These are phyloP conservation scores for Drosophila insularis DNA, from an alignment of 1,140 invertebrate genomes.

Conservation along the genomic window DNA sequence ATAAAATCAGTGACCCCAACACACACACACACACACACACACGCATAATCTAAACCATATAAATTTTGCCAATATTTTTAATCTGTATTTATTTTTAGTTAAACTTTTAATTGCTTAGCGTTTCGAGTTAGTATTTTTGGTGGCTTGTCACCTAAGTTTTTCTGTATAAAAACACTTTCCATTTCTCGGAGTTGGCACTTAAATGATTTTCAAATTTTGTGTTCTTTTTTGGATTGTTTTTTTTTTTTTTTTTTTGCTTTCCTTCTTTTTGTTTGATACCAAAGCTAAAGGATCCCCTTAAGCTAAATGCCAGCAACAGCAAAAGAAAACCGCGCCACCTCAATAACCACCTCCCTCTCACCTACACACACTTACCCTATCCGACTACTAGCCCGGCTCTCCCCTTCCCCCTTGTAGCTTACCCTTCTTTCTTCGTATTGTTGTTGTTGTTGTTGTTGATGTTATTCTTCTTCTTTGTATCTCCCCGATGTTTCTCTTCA, in stretches of 20 bases:
- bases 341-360: constrained; percentile 21
- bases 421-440: not conserved
- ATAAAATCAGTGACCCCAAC: not conserved
- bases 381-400: not conserved
- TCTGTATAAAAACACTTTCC: constrained; percentile 51
- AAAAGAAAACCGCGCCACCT: constrained; percentile 61
- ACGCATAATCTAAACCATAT: no score
- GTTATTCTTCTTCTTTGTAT: no score
- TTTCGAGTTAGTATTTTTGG: not conserved
- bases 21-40: no score
- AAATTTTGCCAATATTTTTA: no score
- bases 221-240: no score
- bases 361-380: constrained; percentile 26
- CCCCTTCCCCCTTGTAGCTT: not conserved
- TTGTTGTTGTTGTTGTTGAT: no score
- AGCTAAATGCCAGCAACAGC: constrained; percentile 67
- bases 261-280: constrained; percentile 1
- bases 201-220: constrained; percentile 20
- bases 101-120: not conserved
- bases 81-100: not conserved
- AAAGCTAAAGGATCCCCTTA: constrained; percentile 26
- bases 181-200: constrained; percentile 49
- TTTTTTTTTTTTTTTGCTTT: not conserved
- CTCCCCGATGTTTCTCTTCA: no score
- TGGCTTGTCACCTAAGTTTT: not conserved